These are phyloP conservation scores for Sminthurides aquaticus DNA, from an alignment of 2,888 invertebrate species.

Conservation along the genomic window DNA sequence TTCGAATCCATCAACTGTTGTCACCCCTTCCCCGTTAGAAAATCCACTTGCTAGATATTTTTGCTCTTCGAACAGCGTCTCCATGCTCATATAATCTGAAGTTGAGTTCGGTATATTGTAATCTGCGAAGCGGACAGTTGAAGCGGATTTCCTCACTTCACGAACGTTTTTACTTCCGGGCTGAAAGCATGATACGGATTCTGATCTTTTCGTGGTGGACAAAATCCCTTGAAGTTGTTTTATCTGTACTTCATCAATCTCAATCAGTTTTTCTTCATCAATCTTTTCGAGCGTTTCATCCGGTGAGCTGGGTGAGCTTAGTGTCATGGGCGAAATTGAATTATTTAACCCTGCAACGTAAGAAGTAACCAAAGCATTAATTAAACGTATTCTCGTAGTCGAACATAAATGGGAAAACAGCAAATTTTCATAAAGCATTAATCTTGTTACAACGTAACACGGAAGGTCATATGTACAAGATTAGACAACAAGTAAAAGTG, in stretches of 20 bases:
- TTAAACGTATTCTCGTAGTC: no score
- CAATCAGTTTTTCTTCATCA: constrained; percentile 22
- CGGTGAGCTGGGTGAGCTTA: constrained; percentile 13
- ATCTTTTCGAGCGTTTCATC: constrained; percentile 9
- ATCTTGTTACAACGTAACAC: no score
- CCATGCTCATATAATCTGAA: constrained; percentile 36
- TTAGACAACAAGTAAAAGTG: neutral
- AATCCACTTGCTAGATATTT: neutral
- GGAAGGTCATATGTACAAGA: neutral
- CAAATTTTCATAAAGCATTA: no score
- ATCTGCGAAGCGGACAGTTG: constrained; percentile 22
- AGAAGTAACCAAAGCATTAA: no score
- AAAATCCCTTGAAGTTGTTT: constrained; percentile 11
- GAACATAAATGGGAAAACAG: no score
- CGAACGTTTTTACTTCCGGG: constrained; percentile 2
- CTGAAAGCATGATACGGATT: constrained; percentile 22
- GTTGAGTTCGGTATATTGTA: constrained; percentile 24
- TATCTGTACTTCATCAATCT: constrained; percentile 19
- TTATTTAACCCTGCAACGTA: constrained; percentile 18
- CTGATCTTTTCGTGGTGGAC: constrained; percentile 14
- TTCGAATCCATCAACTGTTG: constrained; percentile 15
- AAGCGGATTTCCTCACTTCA: constrained; percentile 25
- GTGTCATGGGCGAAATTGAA: constrained; percentile 5
- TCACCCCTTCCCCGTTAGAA: constrained; percentile 1
- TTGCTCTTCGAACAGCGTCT: constrained; percentile 27